A percentile compares a stretch with the other conserved stretches of the same genome.
Conservation (phyloP, 2,797 vertebrate genomes). For the Gorsachius magnificus region DNA sequence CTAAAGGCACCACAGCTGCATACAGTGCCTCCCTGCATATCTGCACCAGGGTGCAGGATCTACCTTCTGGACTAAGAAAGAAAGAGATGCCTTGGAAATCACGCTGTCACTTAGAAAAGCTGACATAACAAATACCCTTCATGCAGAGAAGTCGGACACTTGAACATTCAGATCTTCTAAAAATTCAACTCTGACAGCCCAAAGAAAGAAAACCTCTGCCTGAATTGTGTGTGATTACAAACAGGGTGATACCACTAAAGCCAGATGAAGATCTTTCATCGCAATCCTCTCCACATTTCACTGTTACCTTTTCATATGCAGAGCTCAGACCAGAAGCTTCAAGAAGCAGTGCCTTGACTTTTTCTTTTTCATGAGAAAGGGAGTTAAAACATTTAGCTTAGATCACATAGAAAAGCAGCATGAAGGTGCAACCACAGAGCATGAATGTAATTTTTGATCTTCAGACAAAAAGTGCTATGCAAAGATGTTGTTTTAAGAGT, state of each 20-base stretch:
- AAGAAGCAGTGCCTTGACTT: background rate
- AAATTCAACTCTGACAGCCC: background rate
- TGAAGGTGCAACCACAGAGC: background rate
- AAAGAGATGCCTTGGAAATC: background rate
- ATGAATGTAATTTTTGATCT: background rate
- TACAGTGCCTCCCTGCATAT: background rate
- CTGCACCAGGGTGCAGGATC: background rate
- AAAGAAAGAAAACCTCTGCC: background rate
- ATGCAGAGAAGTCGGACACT: background rate
- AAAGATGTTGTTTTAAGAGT: background rate
- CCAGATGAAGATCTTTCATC: background rate
- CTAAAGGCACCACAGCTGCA: background rate
- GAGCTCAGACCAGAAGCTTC: background rate
- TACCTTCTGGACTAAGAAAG: background rate
- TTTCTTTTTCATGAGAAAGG: background rate
- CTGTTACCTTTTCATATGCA: background rate
- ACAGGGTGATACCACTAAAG: background rate
- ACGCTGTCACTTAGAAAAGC: background rate
- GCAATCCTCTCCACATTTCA: background rate
- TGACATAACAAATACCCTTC: background rate
- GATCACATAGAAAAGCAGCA: background rate
- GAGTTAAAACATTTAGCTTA: background rate
- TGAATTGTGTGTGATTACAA: background rate
- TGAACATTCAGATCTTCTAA: background rate
- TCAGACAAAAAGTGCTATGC: background rate